Evolutionary conservation across 2,797 vertebrate genomes (phyloP).

Genomic region (Fistularia commersonii): DNA sequence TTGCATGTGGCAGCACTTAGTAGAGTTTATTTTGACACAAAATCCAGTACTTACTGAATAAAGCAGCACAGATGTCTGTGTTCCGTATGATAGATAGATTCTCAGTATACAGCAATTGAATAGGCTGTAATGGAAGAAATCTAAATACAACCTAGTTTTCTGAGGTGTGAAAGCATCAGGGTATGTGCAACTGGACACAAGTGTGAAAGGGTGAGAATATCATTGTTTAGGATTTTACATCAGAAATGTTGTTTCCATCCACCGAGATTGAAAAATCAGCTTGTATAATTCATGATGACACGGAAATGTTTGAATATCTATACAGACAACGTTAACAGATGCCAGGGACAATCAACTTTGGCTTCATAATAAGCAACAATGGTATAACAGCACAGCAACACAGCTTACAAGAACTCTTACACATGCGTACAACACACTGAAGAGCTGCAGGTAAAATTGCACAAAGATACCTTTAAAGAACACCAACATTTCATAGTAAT

Average conservation of each 20-base stretch:
- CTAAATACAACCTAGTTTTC: conserved; percentile 32
- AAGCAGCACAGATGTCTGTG: conserved; percentile 39
- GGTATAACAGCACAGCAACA: conserved; percentile 50
- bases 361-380: conserved; percentile 58
- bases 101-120: conserved; percentile 24
- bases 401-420: conserved; percentile 46
- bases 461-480: conserved; percentile 57
- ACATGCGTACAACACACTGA: conserved; percentile 59
- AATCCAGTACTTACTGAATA: conserved; percentile 59
- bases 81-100: conserved; percentile 25
- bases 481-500: conserved; percentile 55
- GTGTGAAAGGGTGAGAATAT: conserved; percentile 28
- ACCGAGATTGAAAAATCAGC: conserved; percentile 54
- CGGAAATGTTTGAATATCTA: conserved; percentile 44
- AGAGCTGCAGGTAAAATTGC: conserved; percentile 58
- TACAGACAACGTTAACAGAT: conserved; percentile 52
- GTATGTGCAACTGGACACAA: conserved; percentile 32
- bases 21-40: conserved; percentile 73
- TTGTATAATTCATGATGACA: conserved; percentile 39
- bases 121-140: conserved; percentile 31
- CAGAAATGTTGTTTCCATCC: conserved; percentile 44
- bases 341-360: conserved; percentile 54
- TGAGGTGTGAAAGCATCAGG: conserved; percentile 31
- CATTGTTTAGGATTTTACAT: conserved; percentile 43
- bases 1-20: conserved; percentile 34